A percentile compares a stretch with the other conserved stretches of the same genome.
These are phyloP conservation scores for Ptychochromis oligacanthus DNA, from an alignment of 2,113 vertebrate genomes.

Conservation along the genomic window DNA sequence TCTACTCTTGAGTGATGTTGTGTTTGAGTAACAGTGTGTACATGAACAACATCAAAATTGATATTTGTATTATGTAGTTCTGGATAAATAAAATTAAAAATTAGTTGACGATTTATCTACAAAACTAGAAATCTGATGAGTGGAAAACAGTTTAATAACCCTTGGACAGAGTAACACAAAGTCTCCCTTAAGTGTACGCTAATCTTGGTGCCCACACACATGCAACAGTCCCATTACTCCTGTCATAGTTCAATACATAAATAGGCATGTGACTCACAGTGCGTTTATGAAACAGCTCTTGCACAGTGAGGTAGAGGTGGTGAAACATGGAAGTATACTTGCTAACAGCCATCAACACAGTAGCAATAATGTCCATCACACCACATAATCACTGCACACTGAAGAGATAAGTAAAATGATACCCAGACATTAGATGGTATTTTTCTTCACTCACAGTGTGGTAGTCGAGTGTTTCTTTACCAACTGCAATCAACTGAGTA, in stretches of 20 bases:
- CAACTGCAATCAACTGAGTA: not conserved
- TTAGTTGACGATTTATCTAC: not conserved
- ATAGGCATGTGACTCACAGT: conserved; percentile 22
- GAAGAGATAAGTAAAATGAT: not conserved
- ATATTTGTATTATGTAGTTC: not conserved
- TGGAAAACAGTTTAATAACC: not conserved
- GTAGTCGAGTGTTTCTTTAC: not conserved
- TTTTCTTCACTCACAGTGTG: not conserved
- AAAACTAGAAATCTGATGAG: not conserved
- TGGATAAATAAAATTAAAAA: not conserved
- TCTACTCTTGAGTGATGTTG: not conserved
- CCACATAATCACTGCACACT: not conserved
- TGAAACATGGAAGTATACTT: not conserved
- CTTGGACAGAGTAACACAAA: not conserved
- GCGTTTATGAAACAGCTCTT: conserved; percentile 3
- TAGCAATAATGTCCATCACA: not conserved
- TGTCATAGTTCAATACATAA: conserved; percentile 9
- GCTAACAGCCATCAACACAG: not conserved
- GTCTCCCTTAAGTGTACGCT: not conserved
- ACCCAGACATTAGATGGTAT: not conserved
- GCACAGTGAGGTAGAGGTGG: not conserved
- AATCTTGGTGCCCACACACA: not conserved
- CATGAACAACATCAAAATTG: not conserved
- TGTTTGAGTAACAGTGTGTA: not conserved
- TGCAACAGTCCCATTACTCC: not conserved